A percentile compares a stretch with the other conserved stretches of the same genome.
Conservation (phyloP, 2,797 vertebrate genomes). For the Xiphophorus birchmanni region DNA sequence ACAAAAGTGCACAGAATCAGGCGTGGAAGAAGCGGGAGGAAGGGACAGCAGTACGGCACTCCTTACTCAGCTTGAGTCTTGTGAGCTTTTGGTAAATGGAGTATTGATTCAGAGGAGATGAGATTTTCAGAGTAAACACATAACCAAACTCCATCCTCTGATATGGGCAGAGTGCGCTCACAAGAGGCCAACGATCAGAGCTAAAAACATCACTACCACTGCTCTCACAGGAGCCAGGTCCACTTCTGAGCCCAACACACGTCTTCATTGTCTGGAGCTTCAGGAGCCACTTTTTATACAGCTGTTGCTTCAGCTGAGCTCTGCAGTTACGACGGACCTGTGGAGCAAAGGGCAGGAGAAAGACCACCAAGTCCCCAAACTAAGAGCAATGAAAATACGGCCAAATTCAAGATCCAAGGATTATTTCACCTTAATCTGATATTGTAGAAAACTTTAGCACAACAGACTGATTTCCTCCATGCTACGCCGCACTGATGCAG, state of each 20-base stretch:
- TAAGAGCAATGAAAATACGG: not conserved
- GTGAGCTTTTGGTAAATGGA: slow-evolving; percentile 65
- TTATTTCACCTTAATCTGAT: not conserved
- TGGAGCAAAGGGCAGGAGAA: not conserved
- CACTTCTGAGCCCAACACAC: slow-evolving; percentile 2
- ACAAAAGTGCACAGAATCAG: not conserved
- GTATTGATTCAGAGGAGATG: slow-evolving; percentile 74
- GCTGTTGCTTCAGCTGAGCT: not conserved
- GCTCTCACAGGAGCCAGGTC: not conserved
- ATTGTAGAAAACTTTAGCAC: not conserved
- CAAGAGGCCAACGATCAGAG: slow-evolving; percentile 37
- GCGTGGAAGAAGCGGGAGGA: slow-evolving; percentile 9
- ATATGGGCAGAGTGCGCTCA: slow-evolving; percentile 25
- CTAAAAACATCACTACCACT: slow-evolving; percentile 24
- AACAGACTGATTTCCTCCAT: not conserved
- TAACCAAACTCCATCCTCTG: slow-evolving; percentile 50
- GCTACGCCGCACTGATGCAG: not conserved
- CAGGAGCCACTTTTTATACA: slow-evolving; percentile 16
- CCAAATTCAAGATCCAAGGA: not conserved
- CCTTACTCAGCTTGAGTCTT: slow-evolving; percentile 28
- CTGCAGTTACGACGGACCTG: not conserved
- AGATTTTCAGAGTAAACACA: slow-evolving; percentile 73
- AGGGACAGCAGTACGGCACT: slow-evolving; percentile 20
- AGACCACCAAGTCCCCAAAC: not conserved
- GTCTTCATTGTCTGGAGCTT: slow-evolving; percentile 24